phyloP scores from a whole-genome alignment of 2,113 vertebrate genomes.

The Gulo gulo region DNA sequence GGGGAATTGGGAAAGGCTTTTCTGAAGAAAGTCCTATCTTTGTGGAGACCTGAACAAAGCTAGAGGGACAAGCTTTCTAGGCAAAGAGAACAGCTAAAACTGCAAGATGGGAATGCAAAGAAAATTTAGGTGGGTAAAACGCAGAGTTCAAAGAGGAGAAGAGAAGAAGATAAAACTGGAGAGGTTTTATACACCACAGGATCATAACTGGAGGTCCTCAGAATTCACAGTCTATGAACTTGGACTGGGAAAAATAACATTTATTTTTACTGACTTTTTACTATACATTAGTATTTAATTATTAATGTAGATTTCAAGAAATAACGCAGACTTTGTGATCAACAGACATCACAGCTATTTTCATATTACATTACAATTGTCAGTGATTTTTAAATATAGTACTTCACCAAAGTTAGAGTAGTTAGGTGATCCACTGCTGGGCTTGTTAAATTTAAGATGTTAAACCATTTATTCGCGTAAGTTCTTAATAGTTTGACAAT shows the following conservation, averaged over 20 bases:
- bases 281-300: not conserved
- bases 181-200: not conserved
- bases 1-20: not conserved
- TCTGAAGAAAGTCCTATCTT: not conserved
- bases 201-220: not conserved
- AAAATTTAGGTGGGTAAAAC: not conserved
- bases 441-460: not conserved
- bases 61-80: not conserved
- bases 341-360: not conserved
- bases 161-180: not conserved
- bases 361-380: not conserved
- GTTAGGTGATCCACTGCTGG: not conserved
- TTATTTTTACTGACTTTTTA: not conserved
- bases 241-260: not conserved
- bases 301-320: not conserved
- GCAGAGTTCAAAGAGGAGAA: not conserved
- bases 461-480: not conserved
- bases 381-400: not conserved
- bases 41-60: not conserved
- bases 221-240: not conserved
- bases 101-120: not conserved
- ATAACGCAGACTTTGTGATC: not conserved
- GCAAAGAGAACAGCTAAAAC: not conserved
- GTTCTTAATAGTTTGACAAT: not conserved
- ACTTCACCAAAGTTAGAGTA: not conserved